Conservation (phyloP, 2,888 invertebrate genomes). For the Parapristionchus giblindavisi region DNA sequence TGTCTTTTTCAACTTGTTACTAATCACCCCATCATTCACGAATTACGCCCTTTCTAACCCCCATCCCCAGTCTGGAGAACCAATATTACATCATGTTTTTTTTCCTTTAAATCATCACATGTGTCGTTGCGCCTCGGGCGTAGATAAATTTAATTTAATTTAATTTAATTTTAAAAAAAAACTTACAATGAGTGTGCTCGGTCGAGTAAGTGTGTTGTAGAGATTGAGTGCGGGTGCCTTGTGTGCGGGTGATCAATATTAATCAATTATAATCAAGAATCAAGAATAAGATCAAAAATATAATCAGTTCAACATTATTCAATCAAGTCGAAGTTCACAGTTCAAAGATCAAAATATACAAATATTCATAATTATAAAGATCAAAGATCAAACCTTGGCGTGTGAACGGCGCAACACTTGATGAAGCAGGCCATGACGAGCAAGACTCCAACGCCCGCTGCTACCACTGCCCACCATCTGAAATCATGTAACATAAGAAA, state of each 20-base stretch:
- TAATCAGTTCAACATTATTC: not conserved
- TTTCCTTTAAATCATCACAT: too few species aligned
- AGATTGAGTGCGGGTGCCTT: slow-evolving; percentile 91
- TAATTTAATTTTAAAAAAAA: too few species aligned
- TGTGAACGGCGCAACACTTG: slow-evolving; percentile 99
- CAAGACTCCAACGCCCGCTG: slow-evolving; percentile 89
- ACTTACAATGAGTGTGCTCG: slow-evolving; percentile 65
- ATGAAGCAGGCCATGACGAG: slow-evolving; percentile 97
- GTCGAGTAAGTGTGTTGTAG: slow-evolving; percentile 80
- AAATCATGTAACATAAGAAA: not conserved
- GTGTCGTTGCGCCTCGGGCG: too few species aligned
- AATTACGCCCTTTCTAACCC: too few species aligned
- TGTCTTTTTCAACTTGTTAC: too few species aligned
- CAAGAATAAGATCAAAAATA: not conserved
- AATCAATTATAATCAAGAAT: too few species aligned
- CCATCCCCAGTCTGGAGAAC: too few species aligned
- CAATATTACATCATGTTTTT: too few species aligned
- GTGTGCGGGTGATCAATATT: slow-evolving; percentile 77
- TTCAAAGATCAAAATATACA: not conserved
- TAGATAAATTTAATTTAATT: too few species aligned
- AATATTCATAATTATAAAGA: too few species aligned
- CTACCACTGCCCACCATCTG: slow-evolving; percentile 89
- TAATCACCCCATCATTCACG: too few species aligned
- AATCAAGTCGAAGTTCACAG: too few species aligned
- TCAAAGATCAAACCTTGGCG: slow-evolving; percentile 83